A percentile compares a stretch with the other conserved stretches of the same genome.
phyloP scores from a whole-genome alignment of 2,888 invertebrate genomes.

The Panopea generosa region DNA sequence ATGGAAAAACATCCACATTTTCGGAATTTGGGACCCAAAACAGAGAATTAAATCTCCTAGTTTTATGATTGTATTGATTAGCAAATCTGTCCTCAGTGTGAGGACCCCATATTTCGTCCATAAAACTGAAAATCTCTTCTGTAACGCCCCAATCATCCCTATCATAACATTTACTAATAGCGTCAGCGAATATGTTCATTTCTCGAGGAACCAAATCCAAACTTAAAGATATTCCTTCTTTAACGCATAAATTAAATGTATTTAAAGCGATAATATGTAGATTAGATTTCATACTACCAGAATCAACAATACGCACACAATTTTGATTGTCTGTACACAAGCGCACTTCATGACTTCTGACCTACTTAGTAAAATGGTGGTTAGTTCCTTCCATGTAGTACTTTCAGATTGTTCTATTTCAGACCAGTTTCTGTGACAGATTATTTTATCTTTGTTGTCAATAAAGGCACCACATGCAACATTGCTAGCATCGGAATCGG shows the following conservation, averaged over 20 bases:
- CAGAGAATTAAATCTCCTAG: no score
- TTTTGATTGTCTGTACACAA: slow-evolving; percentile 20
- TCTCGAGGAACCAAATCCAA: slow-evolving; percentile 32
- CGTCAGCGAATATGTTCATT: slow-evolving; percentile 3
- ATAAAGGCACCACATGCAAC: not conserved
- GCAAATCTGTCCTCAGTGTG: slow-evolving; percentile 31
- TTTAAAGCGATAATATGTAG: slow-evolving; percentile 7
- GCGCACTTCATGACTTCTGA: not conserved
- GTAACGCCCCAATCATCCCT: slow-evolving; percentile 17
- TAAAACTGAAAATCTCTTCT: not conserved
- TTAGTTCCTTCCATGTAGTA: not conserved
- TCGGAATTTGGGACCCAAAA: no score
- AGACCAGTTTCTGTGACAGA: not conserved
- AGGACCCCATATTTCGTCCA: slow-evolving; percentile 24
- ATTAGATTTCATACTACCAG: slow-evolving; percentile 13
- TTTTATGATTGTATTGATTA: no score
- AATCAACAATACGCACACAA: slow-evolving; percentile 1
- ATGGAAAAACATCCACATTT: no score
- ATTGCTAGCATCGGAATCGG: not conserved
- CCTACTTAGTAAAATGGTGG: not conserved
- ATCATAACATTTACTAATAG: slow-evolving; percentile 16
- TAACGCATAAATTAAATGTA: slow-evolving; percentile 4
- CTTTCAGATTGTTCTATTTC: not conserved
- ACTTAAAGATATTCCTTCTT: slow-evolving; percentile 1
- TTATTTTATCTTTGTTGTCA: no score